Conservation (phyloP, 2,888 invertebrate genomes). For the Caenorhabditis sinica region DNA sequence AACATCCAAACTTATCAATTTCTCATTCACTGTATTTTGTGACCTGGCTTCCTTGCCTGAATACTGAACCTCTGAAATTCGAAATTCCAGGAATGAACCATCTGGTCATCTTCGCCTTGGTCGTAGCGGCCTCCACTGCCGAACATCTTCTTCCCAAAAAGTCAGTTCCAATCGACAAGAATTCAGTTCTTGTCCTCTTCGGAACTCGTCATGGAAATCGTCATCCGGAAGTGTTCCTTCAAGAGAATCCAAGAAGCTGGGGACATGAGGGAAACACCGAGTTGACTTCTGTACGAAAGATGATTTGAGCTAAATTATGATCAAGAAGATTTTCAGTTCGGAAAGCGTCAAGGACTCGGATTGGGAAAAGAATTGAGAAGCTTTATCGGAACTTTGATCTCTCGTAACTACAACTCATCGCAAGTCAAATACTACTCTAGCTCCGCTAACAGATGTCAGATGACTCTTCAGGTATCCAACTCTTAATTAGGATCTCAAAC, state of each 20-base stretch:
- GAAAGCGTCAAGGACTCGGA: constrained; percentile 75
- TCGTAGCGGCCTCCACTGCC: constrained; percentile 3
- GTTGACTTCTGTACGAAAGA: constrained; percentile 56
- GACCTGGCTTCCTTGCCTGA: background rate
- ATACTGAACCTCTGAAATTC: background rate
- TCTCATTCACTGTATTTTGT: background rate
- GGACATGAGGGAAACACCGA: constrained; percentile 76
- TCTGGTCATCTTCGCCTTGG: constrained; percentile 29
- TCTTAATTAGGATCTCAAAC: background rate
- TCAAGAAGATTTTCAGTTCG: constrained; percentile 60
- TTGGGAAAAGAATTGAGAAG: constrained; percentile 72
- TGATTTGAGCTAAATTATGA: background rate
- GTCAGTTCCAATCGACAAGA: constrained; percentile 53
- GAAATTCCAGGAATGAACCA: constrained; percentile 40
- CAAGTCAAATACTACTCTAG: constrained; percentile 75
- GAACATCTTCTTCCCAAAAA: constrained; percentile 53
- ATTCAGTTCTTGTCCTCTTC: constrained; percentile 55
- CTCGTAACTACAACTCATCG: constrained; percentile 66
- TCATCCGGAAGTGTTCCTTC: constrained; percentile 72
- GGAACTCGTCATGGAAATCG: constrained; percentile 74
- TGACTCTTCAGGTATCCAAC: constrained; percentile 74
- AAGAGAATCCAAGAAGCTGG: constrained; percentile 71
- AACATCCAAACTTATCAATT: background rate
- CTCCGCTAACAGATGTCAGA: constrained; percentile 77
- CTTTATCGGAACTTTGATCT: constrained; percentile 68